Evolutionary conservation across 2,113 vertebrate genomes (phyloP).

Genomic region (Anser brachyrhynchus): DNA sequence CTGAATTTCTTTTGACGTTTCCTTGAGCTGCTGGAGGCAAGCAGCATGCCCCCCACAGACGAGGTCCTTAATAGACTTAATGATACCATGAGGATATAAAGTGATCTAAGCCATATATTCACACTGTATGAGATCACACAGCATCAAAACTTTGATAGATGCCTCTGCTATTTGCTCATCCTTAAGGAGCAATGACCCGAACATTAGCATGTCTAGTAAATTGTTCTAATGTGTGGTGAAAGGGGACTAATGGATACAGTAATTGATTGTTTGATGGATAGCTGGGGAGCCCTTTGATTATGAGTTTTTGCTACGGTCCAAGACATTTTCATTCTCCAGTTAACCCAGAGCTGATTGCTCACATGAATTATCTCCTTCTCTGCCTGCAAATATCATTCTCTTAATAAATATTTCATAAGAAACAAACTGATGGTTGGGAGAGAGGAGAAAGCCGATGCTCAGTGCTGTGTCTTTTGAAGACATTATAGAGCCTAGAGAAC

Average conservation of each 20-base stretch:
- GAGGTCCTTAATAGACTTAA: neutral
- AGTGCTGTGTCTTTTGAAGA: neutral
- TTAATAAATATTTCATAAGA: slow-evolving; percentile 64
- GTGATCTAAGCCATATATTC: neutral
- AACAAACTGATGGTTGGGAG: neutral
- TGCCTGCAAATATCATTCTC: slow-evolving; percentile 39
- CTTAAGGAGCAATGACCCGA: slow-evolving; percentile 53
- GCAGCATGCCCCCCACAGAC: neutral
- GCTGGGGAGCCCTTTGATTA: slow-evolving; percentile 45
- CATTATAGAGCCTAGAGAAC: neutral
- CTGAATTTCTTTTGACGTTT: neutral
- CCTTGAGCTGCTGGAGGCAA: neutral
- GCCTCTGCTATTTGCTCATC: slow-evolving; percentile 53
- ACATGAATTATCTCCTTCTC: slow-evolving; percentile 59
- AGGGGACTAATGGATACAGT: slow-evolving; percentile 65
- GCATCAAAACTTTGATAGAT: slow-evolving; percentile 63
- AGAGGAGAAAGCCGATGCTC: neutral
- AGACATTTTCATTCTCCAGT: slow-evolving; percentile 34
- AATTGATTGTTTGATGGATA: slow-evolving; percentile 56
- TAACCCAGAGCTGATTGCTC: slow-evolving; percentile 32
- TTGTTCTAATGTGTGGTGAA: slow-evolving; percentile 69
- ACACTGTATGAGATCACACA: neutral
- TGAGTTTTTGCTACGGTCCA: slow-evolving; percentile 59
- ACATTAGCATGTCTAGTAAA: slow-evolving; percentile 63
- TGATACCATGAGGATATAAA: neutral